These are phyloP conservation scores for Setipinna tenuifilis DNA, from an alignment of 2,797 vertebrate species.

Conservation along the genomic window DNA sequence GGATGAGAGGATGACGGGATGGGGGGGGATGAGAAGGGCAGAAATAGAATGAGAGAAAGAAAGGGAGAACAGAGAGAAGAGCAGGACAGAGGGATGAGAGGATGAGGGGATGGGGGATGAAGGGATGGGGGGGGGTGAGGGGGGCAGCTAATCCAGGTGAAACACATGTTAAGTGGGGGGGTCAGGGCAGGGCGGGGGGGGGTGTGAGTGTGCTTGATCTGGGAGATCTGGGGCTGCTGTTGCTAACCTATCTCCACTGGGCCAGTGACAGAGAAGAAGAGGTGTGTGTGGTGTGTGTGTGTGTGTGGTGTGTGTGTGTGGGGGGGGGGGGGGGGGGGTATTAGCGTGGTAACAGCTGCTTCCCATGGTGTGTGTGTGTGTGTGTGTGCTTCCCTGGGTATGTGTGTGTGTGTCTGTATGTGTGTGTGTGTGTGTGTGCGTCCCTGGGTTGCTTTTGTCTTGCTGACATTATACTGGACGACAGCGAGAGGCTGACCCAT, in stretches of 20 bases:
- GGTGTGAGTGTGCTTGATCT: neutral
- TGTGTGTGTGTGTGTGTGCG: too few species aligned
- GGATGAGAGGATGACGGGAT: conserved; percentile 55
- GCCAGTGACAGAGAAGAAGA: too few species aligned
- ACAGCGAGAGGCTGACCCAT: conserved; percentile 47
- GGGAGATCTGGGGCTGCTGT: neutral
- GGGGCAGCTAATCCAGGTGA: conserved; percentile 73
- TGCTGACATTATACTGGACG: conserved; percentile 44
- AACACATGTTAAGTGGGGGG: conserved; percentile 55
- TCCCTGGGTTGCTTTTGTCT: conserved; percentile 43
- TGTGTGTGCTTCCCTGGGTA: too few species aligned
- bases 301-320: conserved; percentile 34
- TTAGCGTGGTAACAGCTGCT: conserved; percentile 43
- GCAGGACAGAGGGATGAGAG: too few species aligned
- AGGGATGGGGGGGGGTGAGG: neutral
- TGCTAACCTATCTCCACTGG: neutral
- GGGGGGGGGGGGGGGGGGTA: neutral
- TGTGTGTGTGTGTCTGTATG: too few species aligned
- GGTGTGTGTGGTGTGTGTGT: conserved; percentile 19
- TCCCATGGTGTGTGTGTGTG: too few species aligned
- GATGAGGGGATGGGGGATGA: too few species aligned
- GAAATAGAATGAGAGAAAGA: too few species aligned
- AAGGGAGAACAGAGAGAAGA: too few species aligned
- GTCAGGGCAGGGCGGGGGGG: neutral
- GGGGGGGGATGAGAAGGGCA: too few species aligned